These are phyloP conservation scores for Antechinus flavipes DNA, from an alignment of 2,113 vertebrate genomes.

Conservation along the genomic window DNA sequence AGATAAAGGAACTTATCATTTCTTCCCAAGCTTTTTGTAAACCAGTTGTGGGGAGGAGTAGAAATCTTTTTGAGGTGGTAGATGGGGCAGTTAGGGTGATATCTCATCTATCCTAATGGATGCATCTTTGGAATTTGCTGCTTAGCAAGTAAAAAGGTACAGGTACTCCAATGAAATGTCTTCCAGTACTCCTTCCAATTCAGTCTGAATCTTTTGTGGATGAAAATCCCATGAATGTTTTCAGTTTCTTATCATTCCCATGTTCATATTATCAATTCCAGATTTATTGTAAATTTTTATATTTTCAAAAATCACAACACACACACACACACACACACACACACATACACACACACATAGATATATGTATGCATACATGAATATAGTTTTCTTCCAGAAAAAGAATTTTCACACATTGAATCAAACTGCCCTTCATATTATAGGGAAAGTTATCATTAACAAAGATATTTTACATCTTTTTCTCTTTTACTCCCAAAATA, in stretches of 20 bases:
- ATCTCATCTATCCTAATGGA: background rate
- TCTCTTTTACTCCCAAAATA: conserved; percentile 19
- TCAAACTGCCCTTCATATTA: background rate
- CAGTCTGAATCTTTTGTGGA: background rate
- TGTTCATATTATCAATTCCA: background rate
- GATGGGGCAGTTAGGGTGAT: background rate
- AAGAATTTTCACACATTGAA: background rate
- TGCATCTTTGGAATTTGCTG: background rate
- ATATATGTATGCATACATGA: background rate
- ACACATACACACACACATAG: background rate
- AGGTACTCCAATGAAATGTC: background rate
- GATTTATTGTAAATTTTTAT: background rate
- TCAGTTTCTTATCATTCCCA: background rate
- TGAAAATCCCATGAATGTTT: background rate
- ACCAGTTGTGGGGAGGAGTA: background rate
- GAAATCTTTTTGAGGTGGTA: background rate
- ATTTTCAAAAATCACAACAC: background rate
- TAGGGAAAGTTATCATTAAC: background rate
- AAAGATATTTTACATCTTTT: conserved; percentile 31
- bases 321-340: background rate
- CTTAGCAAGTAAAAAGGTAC: background rate
- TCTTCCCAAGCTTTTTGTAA: background rate
- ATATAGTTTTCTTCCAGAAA: background rate
- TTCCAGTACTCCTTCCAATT: background rate
- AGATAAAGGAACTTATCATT: background rate